phyloP scores from a whole-genome alignment of 2,888 invertebrate genomes.

The Galerucella calmariensis region DNA sequence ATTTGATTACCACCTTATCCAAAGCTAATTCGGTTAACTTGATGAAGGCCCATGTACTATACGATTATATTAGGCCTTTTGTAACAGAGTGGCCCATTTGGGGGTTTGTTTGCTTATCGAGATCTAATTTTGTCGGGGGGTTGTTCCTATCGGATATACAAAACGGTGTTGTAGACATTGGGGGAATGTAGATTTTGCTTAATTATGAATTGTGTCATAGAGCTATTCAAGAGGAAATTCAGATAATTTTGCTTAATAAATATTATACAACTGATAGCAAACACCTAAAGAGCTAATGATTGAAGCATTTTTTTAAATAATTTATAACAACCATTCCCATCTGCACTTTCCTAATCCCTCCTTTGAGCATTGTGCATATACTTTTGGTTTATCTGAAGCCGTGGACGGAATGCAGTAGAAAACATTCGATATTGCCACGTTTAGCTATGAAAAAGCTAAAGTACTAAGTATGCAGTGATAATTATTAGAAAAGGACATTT shows the following conservation, averaged over 20 bases:
- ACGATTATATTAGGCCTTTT: constrained; percentile 10
- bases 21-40: background rate
- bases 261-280: background rate
- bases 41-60: constrained; percentile 4
- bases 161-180: constrained; percentile 14
- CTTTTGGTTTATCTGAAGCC: too few species aligned
- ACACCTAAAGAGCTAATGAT: too few species aligned
- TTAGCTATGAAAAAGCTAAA: too few species aligned
- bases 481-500: too few species aligned
- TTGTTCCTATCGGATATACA: constrained; percentile 28
- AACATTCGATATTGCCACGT: too few species aligned
- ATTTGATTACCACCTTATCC: background rate
- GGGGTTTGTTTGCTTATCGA: constrained; percentile 31
- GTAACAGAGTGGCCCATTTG: constrained; percentile 19
- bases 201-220: constrained; percentile 24
- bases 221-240: constrained; percentile 15
- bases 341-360: too few species aligned
- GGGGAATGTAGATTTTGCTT: constrained; percentile 21
- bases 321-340: too few species aligned
- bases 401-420: too few species aligned
- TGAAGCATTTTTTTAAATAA: too few species aligned
- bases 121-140: constrained; percentile 34
- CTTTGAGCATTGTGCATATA: too few species aligned
- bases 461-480: too few species aligned
- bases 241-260: background rate